A percentile compares a stretch with the other conserved stretches of the same genome.
These are phyloP conservation scores for Atherinosoma microstoma DNA, from an alignment of 2,797 vertebrate species.

Conservation along the genomic window DNA sequence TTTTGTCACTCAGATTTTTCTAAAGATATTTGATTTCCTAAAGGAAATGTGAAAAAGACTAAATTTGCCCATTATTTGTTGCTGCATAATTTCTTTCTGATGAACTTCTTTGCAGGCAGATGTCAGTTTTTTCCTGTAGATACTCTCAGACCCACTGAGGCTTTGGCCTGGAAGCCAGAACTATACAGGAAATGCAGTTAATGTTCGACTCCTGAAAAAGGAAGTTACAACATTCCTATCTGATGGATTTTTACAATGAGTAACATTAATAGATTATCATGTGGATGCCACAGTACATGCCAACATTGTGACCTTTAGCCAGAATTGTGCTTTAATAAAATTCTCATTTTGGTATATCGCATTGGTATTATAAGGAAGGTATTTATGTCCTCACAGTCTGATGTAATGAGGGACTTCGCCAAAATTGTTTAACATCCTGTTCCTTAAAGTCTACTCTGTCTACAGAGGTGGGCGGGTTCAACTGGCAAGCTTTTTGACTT, in stretches of 20 bases:
- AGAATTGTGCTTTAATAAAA: not conserved
- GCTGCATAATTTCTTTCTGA: not conserved
- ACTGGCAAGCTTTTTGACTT: not conserved
- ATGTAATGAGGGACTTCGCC: conserved; percentile 53
- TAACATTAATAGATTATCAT: not conserved
- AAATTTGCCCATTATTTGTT: not conserved
- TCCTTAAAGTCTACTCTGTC: conserved; percentile 24
- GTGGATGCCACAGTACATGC: not conserved
- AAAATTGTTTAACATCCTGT: conserved; percentile 61
- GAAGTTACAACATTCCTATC: conserved; percentile 38
- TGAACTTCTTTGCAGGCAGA: not conserved
- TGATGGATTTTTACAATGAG: conserved; percentile 12
- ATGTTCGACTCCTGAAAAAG: conserved; percentile 30
- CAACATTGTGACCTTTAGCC: conserved; percentile 17
- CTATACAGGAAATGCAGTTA: conserved; percentile 37
- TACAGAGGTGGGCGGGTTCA: conserved; percentile 14
- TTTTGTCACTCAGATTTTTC: not conserved
- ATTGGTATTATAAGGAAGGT: not conserved
- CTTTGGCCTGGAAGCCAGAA: conserved; percentile 1
- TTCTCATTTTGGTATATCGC: conserved; percentile 2
- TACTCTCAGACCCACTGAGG: not conserved
- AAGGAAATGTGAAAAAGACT: not conserved
- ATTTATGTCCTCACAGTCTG: conserved; percentile 25
- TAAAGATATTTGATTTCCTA: not conserved
- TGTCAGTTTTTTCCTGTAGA: conserved; percentile 10